Evolutionary conservation across 2,888 invertebrate genomes (phyloP).

Genomic region (Macrosiphum euphorbiae): DNA sequence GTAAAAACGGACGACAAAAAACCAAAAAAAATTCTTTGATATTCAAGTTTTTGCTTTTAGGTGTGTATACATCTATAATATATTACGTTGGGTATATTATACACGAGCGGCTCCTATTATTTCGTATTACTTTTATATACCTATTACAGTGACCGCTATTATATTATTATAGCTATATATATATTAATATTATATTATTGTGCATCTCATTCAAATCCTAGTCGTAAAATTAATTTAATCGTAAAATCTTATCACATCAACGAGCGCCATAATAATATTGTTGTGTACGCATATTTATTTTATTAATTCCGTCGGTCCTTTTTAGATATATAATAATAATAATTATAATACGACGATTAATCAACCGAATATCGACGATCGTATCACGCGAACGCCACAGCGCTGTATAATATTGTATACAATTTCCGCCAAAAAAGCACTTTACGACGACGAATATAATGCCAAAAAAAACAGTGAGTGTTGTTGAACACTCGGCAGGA

Average conservation of each 20-base stretch:
- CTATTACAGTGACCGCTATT: neutral
- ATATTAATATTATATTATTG: neutral
- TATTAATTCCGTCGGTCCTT: neutral
- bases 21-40: neutral
- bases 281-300: neutral
- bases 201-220: neutral
- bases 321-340: neutral
- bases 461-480: no score
- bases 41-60: neutral
- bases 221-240: constrained; percentile 4
- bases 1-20: neutral
- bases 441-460: neutral
- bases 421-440: neutral
- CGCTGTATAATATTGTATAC: neutral
- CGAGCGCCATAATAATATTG: neutral
- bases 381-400: neutral
- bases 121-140: neutral
- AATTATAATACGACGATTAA: neutral
- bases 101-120: neutral
- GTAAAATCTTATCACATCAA: neutral
- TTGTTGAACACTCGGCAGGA: no score
- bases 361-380: neutral
- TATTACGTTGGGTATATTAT: neutral
- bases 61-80: neutral
- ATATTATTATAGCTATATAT: no score